Percentiles rank a stretch among this genome's conserved stretches.
These are phyloP conservation scores for Nibea coibor DNA, from an alignment of 2,113 vertebrate genomes.

Conservation along the genomic window DNA sequence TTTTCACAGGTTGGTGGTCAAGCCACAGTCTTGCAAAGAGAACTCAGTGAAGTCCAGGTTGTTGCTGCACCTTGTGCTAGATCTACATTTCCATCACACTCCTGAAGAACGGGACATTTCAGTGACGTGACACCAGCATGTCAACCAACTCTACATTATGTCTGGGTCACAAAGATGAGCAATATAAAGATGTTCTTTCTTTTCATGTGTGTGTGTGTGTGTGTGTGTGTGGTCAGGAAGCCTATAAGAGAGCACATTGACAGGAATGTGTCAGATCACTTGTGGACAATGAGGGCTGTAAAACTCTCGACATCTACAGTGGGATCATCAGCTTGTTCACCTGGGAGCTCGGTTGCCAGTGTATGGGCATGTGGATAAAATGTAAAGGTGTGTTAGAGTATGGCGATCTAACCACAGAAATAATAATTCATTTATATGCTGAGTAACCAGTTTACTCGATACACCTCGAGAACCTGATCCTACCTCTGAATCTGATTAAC, in stretches of 20 bases:
- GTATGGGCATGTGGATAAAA: background rate
- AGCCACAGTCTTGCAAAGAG: conserved; percentile 8
- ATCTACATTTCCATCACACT: background rate
- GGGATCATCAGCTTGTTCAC: background rate
- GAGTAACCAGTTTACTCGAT: no score
- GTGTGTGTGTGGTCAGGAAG: background rate
- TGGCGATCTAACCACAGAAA: no score
- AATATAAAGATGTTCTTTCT: background rate
- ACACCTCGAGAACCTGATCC: background rate
- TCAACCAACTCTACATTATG: conserved; percentile 5
- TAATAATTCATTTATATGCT: no score
- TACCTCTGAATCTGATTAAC: background rate
- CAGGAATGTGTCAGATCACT: background rate
- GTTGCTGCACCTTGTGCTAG: background rate
- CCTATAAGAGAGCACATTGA: background rate
- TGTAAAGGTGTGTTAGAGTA: background rate
- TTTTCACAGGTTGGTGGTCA: conserved; percentile 39
- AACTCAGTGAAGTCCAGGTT: background rate
- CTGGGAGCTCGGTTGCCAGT: background rate
- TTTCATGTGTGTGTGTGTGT: background rate
- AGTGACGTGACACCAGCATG: conserved; percentile 12
- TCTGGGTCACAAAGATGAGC: conserved; percentile 26
- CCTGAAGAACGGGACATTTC: background rate
- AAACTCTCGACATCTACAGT: background rate
- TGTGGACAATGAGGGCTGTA: background rate